Percentiles rank a stretch among this genome's conserved stretches.
phyloP scores from a whole-genome alignment of 2,113 vertebrate genomes.

The Lamprotornis superbus region DNA sequence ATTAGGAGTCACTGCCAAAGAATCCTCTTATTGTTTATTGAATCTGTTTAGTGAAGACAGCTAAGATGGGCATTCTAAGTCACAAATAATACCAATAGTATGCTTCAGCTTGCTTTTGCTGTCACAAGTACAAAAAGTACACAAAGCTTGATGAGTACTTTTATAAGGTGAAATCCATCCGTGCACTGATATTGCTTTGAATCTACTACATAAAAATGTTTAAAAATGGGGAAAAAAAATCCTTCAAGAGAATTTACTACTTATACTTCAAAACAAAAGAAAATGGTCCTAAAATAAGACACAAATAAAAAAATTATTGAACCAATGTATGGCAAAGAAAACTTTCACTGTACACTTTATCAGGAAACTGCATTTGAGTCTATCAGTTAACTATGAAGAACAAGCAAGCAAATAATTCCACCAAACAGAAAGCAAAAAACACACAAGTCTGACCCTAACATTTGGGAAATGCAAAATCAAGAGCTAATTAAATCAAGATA shows the following conservation, averaged over 20 bases:
- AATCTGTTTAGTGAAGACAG: not conserved
- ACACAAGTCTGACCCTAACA: not conserved
- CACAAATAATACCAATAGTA: not conserved
- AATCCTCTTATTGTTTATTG: not conserved
- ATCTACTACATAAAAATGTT: not conserved
- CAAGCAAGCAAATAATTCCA: not conserved
- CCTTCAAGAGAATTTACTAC: not conserved
- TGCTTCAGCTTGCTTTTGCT: not conserved
- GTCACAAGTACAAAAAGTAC: not conserved
- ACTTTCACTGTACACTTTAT: not conserved
- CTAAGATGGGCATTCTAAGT: not conserved
- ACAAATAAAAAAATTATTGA: not conserved
- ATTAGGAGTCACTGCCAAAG: not conserved
- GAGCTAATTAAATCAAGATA: slow-evolving; percentile 25
- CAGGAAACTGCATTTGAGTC: not conserved
- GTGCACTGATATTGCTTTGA: not conserved
- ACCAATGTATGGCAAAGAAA: not conserved
- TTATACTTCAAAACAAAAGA: not conserved
- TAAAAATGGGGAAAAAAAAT: not conserved
- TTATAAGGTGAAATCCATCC: not conserved
- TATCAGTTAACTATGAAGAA: not conserved
- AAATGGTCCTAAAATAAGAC: not conserved
- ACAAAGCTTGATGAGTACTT: not conserved
- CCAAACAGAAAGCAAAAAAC: not conserved
- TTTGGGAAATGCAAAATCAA: slow-evolving; percentile 29